Conservation (phyloP, 2,888 invertebrate genomes). For the Hoplodrina blanda region DNA sequence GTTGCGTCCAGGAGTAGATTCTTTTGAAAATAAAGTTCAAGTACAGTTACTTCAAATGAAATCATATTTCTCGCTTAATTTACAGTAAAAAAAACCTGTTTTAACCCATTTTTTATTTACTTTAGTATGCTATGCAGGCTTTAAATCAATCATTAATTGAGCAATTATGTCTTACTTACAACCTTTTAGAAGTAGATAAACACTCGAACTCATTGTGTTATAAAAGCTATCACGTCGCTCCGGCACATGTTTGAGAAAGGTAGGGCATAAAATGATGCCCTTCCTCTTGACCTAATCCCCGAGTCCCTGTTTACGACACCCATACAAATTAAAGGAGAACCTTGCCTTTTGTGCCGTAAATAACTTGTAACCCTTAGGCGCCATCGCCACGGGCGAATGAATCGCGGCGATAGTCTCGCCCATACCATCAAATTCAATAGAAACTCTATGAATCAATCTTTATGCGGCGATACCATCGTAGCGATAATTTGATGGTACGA, state of each 20-base stretch:
- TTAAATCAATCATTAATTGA: neutral
- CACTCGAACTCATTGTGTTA: neutral
- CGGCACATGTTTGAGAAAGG: slow-evolving; percentile 55
- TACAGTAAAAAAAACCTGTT: neutral
- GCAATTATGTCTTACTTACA: neutral
- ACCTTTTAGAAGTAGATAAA: slow-evolving; percentile 9
- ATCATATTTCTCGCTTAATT: neutral
- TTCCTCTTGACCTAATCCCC: slow-evolving; percentile 26
- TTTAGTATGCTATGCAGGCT: neutral
- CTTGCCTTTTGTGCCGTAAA: slow-evolving; percentile 15
- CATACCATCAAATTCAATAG: neutral
- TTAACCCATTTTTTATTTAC: neutral
- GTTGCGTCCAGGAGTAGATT: slow-evolving; percentile 24
- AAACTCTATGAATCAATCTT: neutral
- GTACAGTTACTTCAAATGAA: neutral
- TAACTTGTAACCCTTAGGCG: slow-evolving; percentile 3
- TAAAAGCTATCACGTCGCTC: slow-evolving; percentile 18
- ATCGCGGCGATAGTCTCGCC: neutral
- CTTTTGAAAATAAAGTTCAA: slow-evolving; percentile 24
- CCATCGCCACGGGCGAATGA: neutral
- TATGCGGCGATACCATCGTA: neutral
- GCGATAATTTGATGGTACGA: neutral
- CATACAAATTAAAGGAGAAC: slow-evolving; percentile 24
- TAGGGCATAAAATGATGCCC: slow-evolving; percentile 31
- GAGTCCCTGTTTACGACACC: slow-evolving; percentile 37